These are phyloP conservation scores for Characodon lateralis DNA, from an alignment of 2,797 vertebrate species.

Conservation along the genomic window DNA sequence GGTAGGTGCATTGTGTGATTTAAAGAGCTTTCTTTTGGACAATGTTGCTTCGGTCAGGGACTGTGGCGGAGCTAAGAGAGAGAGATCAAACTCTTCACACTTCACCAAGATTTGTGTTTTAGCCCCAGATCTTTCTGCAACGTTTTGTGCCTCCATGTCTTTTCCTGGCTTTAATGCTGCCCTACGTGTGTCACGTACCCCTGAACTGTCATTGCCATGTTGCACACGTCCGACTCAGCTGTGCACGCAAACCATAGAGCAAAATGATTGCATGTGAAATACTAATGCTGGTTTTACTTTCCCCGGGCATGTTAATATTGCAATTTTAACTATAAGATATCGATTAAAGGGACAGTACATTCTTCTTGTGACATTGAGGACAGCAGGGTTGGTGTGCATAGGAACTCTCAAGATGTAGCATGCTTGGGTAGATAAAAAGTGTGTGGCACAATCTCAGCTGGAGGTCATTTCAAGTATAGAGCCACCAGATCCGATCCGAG, in stretches of 20 bases:
- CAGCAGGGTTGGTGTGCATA: constrained; percentile 30
- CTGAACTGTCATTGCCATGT: constrained; percentile 35
- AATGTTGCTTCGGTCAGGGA: constrained; percentile 49
- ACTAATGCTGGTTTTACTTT: constrained; percentile 57
- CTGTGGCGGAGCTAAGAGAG: constrained; percentile 26
- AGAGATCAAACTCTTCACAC: constrained; percentile 26
- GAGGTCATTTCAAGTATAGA: constrained; percentile 62
- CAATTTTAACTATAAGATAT: constrained; percentile 33
- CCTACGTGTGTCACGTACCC: constrained; percentile 10
- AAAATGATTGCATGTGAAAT: constrained; percentile 69
- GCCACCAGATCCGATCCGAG: constrained; percentile 36
- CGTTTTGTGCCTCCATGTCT: constrained; percentile 13
- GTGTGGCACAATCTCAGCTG: constrained; percentile 6
- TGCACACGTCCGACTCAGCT: constrained; percentile 27
- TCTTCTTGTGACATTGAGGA: constrained; percentile 56
- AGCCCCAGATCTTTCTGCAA: not conserved
- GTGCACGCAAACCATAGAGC: constrained; percentile 54
- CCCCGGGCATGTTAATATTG: constrained; percentile 59
- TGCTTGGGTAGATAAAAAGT: constrained; percentile 27
- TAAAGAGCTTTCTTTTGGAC: constrained; percentile 49
- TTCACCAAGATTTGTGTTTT: constrained; percentile 13
- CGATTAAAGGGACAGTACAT: constrained; percentile 53
- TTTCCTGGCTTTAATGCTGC: constrained; percentile 8
- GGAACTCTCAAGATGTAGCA: constrained; percentile 20
- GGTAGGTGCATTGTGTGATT: constrained; percentile 22